Evolutionary conservation across 2,113 vertebrate species (phyloP).

Genomic region (Cepphus grylle): DNA sequence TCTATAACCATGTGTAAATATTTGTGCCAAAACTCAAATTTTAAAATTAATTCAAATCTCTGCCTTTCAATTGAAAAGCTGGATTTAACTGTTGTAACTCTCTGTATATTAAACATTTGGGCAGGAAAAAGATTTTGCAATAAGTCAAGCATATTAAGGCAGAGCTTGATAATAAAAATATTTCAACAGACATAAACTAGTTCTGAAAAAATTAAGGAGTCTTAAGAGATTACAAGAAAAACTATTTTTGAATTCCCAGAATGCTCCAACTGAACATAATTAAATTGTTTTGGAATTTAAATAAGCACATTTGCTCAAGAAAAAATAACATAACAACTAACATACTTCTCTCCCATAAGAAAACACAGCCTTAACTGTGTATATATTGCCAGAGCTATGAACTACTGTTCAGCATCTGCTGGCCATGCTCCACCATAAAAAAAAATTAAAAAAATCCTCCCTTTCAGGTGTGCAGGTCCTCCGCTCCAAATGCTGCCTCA

Average conservation of each 20-base stretch:
- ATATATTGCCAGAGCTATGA: not conserved
- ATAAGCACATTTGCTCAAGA: not conserved
- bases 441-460: not conserved
- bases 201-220: conserved; percentile 23
- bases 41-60: conserved; percentile 54
- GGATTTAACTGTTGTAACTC: not conserved
- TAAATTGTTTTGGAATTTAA: not conserved
- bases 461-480: not conserved
- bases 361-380: not conserved
- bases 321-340: not conserved
- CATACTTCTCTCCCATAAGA: not conserved
- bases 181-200: conserved; percentile 43
- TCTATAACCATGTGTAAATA: conserved; percentile 36
- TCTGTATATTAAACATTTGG: conserved; percentile 25
- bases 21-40: conserved; percentile 44
- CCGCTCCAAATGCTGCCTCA: not conserved
- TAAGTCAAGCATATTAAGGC: conserved; percentile 26
- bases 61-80: conserved; percentile 47
- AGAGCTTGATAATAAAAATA: conserved; percentile 45
- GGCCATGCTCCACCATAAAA: not conserved
- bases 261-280: not conserved
- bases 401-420: not conserved
- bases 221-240: conserved; percentile 33
- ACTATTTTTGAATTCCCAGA: conserved; percentile 8
- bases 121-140: conserved; percentile 38